These are phyloP conservation scores for Pygocentrus nattereri DNA, from an alignment of 2,797 vertebrate species.

Conservation along the genomic window DNA sequence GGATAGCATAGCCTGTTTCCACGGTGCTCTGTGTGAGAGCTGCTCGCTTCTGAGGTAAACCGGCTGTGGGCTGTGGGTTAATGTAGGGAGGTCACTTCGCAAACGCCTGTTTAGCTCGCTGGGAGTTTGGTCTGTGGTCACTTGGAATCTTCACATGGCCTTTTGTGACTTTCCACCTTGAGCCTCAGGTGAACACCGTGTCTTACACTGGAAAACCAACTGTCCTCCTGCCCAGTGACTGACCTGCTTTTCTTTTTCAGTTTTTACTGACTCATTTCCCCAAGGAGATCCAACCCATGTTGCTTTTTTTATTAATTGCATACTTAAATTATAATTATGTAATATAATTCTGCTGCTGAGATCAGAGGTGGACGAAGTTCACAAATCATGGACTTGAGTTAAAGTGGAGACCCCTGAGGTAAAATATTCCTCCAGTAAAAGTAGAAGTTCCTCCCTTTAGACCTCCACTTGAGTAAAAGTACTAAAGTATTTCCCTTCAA, in stretches of 20 bases:
- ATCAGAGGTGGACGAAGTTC: too few species aligned
- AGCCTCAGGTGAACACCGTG: background rate
- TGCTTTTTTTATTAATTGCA: background rate
- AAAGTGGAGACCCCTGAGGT: too few species aligned
- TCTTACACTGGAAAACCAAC: background rate
- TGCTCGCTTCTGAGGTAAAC: background rate
- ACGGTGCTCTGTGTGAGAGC: background rate
- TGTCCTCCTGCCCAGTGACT: background rate
- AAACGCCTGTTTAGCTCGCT: background rate
- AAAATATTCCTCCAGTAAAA: too few species aligned
- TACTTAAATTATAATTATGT: too few species aligned
- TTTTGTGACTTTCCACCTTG: background rate
- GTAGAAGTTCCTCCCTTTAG: too few species aligned
- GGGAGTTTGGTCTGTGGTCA: background rate
- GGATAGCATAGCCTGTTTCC: background rate
- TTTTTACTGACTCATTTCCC: background rate
- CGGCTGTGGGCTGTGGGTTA: background rate
- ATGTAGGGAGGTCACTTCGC: background rate
- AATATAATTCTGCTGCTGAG: too few species aligned
- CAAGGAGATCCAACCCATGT: background rate
- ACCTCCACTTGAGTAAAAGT: too few species aligned
- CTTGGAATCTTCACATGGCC: background rate
- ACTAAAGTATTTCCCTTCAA: too few species aligned
- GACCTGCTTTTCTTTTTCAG: too few species aligned
- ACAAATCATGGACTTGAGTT: too few species aligned